phyloP scores from a whole-genome alignment of 2,888 invertebrate genomes.

The Eugnorisma glareosa region DNA sequence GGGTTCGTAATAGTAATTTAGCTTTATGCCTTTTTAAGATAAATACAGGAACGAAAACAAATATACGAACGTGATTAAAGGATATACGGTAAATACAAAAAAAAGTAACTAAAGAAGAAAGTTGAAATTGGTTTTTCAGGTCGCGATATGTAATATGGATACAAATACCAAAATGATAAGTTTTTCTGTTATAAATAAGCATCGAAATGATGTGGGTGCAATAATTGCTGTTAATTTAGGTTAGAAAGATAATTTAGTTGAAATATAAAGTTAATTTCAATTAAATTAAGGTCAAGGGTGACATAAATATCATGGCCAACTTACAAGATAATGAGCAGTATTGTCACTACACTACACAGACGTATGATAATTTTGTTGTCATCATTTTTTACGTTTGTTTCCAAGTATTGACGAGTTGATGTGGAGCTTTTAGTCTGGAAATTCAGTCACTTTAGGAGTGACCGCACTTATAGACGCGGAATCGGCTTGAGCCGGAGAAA shows the following conservation, averaged over 20 bases:
- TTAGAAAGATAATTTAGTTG: constrained; percentile 2
- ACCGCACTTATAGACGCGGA: background rate
- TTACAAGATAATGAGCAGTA: constrained; percentile 1
- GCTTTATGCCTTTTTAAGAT: background rate
- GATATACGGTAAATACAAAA: background rate
- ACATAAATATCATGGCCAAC: constrained; percentile 34
- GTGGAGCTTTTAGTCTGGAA: background rate
- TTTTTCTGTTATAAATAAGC: background rate
- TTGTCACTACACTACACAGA: background rate
- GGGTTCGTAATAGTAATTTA: background rate
- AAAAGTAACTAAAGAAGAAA: background rate
- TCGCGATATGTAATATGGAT: background rate
- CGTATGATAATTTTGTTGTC: background rate
- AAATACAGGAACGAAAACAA: background rate
- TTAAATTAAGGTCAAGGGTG: constrained; percentile 33
- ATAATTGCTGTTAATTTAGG: background rate
- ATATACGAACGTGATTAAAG: background rate
- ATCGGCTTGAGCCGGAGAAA: background rate
- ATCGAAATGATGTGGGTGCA: background rate
- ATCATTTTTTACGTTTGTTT: background rate
- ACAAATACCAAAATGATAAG: background rate
- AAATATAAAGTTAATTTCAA: constrained; percentile 13
- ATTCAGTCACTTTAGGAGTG: background rate
- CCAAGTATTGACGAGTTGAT: background rate
- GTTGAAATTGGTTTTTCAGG: constrained; percentile 8